These are phyloP conservation scores for Gerris buenoi DNA, from an alignment of 1,140 invertebrate genomes.

Conservation along the genomic window DNA sequence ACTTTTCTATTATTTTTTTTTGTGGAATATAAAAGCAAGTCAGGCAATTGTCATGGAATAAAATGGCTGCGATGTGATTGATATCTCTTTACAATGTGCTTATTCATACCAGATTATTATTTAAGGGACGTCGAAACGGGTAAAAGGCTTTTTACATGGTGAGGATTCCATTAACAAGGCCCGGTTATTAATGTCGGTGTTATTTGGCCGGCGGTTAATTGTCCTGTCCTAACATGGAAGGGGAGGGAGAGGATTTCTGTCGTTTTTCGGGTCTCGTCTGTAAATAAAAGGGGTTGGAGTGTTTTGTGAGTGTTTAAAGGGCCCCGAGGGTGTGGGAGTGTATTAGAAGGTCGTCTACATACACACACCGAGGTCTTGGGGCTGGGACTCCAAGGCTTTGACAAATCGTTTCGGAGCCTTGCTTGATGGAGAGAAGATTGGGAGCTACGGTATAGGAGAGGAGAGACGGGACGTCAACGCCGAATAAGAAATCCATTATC, in stretches of 20 bases:
- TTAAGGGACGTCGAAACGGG: no score
- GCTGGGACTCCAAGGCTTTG: neutral
- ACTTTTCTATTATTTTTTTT: no score
- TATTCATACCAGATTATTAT: no score
- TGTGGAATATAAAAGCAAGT: no score
- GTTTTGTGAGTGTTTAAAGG: no score
- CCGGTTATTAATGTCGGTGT: neutral
- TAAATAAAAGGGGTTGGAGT: neutral
- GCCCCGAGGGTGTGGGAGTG: neutral
- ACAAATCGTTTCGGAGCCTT: neutral
- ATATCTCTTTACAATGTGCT: no score
- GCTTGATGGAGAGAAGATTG: neutral
- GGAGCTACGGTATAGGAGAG: neutral
- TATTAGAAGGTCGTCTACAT: neutral
- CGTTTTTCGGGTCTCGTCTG: neutral
- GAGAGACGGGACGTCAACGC: neutral
- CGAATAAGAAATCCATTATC: neutral
- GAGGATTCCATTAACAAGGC: neutral
- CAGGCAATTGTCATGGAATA: no score
- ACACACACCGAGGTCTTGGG: neutral
- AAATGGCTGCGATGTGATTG: no score
- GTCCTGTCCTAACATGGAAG: neutral
- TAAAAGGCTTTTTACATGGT: no score
- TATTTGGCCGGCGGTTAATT: neutral
- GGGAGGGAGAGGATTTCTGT: neutral